Percentiles rank a stretch among this genome's conserved stretches.
phyloP scores from a whole-genome alignment of 2,113 vertebrate genomes.

The Raja brachyura region DNA sequence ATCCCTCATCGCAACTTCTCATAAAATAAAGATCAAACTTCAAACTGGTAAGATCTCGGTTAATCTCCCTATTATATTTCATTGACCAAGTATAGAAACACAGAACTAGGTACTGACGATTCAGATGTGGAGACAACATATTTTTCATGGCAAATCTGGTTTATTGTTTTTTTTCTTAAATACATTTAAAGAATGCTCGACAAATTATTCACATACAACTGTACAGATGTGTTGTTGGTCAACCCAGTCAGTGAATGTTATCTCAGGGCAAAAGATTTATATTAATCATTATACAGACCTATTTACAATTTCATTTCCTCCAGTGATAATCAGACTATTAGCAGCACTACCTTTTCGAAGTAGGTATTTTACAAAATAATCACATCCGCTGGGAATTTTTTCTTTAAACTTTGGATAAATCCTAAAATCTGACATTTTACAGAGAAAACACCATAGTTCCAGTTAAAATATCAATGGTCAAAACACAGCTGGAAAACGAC shows the following conservation, averaged over 20 bases:
- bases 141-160: background rate
- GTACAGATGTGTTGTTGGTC: background rate
- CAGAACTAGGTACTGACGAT: background rate
- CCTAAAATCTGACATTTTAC: background rate
- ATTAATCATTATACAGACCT: background rate
- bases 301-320: background rate
- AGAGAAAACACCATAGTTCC: background rate
- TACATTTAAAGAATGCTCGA: background rate
- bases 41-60: too few relatives aligned
- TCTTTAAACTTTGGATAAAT: background rate
- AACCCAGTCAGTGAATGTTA: background rate
- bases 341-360: too few relatives aligned
- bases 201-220: background rate
- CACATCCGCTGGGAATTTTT: background rate
- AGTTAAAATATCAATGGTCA: background rate
- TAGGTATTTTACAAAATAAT: too few relatives aligned
- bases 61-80: background rate
- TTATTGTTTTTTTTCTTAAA: background rate
- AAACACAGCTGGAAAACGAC: background rate
- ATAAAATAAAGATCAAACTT: too few relatives aligned
- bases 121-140: background rate
- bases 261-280: background rate
- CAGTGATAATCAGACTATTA: too few relatives aligned
- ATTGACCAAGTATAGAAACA: background rate
- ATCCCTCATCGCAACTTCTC: too few relatives aligned